Evolutionary conservation across 2,888 invertebrate genomes (phyloP), one percentile per base, ranked within the genome.

Genomic region (Lasioglossum morio): DNA sequence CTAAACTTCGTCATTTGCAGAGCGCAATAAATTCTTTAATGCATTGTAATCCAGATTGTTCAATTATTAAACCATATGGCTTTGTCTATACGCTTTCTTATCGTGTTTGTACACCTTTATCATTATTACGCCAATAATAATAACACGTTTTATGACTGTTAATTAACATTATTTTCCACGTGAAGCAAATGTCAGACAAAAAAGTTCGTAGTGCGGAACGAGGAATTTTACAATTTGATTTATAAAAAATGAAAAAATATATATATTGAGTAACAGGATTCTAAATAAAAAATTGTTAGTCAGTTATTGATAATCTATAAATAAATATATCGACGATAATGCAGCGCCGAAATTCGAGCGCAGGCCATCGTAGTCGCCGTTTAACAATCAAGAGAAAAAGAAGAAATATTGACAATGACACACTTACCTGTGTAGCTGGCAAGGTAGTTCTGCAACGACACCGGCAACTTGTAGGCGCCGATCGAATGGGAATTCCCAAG

Each of bases 361-460:
- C n/a, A 12, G 57, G 53, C 53, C 23, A n/a, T 57, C 53, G 23
- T 23, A 7, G 16, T 63, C 16, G 30, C 63, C 16, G 19, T 34
- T 23, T 3, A 34, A 34, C 34, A 8, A 37, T 10, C 19, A 19
- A 34, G 8, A 27, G 7, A 23, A 70, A 34, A 19, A 16, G 16
- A 46, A 30, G 1, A 27, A 57, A 63, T 16, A 30, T 30, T 60
- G 43, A 43, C 43, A 27, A 12, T 60, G 60, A 53, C 72, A 14
- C 7, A 66, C 86, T 92, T 85, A 94, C 94, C 93, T 60, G 92
- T 92, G 23, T 92, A 89, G 46, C 83, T 83, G 34, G 91, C 75
- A 5, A 94, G 82, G 43, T 93, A 92, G 84, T 94, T 93, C n/a
- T 93, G 92, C 23, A 94, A 72, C 0, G 92, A 83, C 10, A 89